Conservation (phyloP, 2,797 vertebrate species). For the Acrossocheilus wenchowensis region DNA sequence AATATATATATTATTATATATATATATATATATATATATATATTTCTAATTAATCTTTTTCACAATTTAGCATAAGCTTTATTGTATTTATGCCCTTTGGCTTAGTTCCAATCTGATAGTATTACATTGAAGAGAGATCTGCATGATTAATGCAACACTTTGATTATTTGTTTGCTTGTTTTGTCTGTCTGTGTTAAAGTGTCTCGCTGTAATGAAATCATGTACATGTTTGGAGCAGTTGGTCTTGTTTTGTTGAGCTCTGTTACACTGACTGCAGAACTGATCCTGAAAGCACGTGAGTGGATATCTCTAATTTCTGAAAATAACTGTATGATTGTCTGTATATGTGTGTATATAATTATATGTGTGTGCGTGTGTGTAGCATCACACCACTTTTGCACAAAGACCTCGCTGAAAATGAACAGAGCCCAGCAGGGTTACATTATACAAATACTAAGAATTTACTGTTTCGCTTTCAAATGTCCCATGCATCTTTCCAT, state of each 20-base stretch:
- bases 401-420: not conserved
- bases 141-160: not conserved
- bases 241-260: conserved; percentile 16
- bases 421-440: not conserved
- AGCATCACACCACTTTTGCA: too few relatives aligned
- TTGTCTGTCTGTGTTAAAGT: not conserved
- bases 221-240: conserved; percentile 36
- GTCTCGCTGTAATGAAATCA: not conserved
- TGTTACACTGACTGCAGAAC: conserved; percentile 18
- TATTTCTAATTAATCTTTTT: not conserved
- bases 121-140: not conserved
- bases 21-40: too few relatives aligned
- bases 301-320: not conserved
- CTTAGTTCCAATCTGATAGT: not conserved
- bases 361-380: too few relatives aligned
- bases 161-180: not conserved
- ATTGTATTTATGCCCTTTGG: not conserved
- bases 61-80: too few relatives aligned
- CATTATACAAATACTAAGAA: not conserved
- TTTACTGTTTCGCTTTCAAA: not conserved
- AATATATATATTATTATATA: not conserved
- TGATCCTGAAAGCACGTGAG: conserved; percentile 45
- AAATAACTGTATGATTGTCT: too few relatives aligned
- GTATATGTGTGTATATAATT: too few relatives aligned
- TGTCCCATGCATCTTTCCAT: not conserved